These are phyloP conservation scores for Drosophila parvula DNA, from an alignment of 1,140 invertebrate genomes.

Conservation along the genomic window DNA sequence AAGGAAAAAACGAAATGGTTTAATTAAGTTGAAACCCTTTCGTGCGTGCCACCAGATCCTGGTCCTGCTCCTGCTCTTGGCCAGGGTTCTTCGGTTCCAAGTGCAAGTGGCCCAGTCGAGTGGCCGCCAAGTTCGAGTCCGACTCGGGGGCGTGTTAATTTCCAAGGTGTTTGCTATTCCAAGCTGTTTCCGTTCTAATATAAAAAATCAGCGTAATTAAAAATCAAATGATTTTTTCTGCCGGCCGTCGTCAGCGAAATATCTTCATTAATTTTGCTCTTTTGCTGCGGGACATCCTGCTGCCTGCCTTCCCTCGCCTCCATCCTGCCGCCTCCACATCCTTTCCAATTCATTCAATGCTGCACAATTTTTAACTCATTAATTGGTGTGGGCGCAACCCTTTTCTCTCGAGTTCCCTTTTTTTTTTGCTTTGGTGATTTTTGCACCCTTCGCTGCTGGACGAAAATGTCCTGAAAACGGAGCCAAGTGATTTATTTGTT, in stretches of 20 bases:
- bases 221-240: slow-evolving; percentile 81
- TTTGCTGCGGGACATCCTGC: slow-evolving; percentile 51
- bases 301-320: not conserved
- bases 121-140: slow-evolving; percentile 9
- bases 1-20: slow-evolving; percentile 68
- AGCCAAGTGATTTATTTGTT: slow-evolving; percentile 81
- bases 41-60: slow-evolving; percentile 66
- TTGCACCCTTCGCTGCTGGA: slow-evolving; percentile 9
- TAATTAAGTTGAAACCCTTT: slow-evolving; percentile 84
- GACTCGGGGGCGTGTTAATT: slow-evolving; percentile 66
- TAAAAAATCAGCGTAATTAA: slow-evolving; percentile 83
- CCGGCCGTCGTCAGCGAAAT: slow-evolving; percentile 52
- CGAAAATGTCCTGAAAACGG: slow-evolving; percentile 63
- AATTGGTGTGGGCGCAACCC: slow-evolving; percentile 78
- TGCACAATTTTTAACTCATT: slow-evolving; percentile 83
- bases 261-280: slow-evolving; percentile 83
- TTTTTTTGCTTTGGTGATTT: slow-evolving; percentile 1
- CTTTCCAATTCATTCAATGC: slow-evolving; percentile 75
- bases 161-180: slow-evolving; percentile 79
- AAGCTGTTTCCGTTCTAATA: slow-evolving; percentile 79
- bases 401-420: slow-evolving; percentile 40
- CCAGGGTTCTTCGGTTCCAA: slow-evolving; percentile 25
- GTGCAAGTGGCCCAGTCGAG: slow-evolving; percentile 63
- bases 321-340: not conserved
- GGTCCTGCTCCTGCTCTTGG: not conserved